Conservation (phyloP, 2,797 vertebrate genomes). For the Acanthopagrus latus region DNA sequence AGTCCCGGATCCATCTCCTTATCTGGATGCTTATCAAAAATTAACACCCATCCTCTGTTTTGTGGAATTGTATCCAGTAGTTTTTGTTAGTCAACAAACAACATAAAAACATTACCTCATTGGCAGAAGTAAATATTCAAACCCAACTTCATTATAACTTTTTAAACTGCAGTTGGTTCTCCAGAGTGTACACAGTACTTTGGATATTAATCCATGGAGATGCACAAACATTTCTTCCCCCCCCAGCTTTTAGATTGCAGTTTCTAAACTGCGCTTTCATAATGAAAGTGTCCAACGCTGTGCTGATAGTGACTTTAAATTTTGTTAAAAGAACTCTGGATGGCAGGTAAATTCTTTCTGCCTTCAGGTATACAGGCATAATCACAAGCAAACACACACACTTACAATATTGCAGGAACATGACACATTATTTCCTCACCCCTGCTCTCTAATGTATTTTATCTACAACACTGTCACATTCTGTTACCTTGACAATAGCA, state of each 20-base stretch:
- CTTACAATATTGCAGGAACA: constrained; percentile 25
- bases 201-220: constrained; percentile 2
- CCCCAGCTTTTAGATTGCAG: constrained; percentile 1
- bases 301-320: not conserved
- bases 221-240: not conserved
- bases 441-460: constrained; percentile 9
- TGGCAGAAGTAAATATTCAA: not conserved
- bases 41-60: no score
- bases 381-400: constrained; percentile 30
- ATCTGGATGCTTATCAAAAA: no score
- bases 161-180: constrained; percentile 12
- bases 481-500: constrained; percentile 24
- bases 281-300: constrained; percentile 11
- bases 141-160: not conserved
- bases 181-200: not conserved
- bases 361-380: constrained; percentile 13
- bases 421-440: constrained; percentile 24
- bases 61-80: no score
- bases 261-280: constrained; percentile 9
- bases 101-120: no score
- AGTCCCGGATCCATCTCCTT: no score
- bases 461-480: constrained; percentile 35
- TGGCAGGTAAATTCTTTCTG: constrained; percentile 12
- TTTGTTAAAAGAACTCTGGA: not conserved
- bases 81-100: no score